Evolutionary conservation across 2,888 invertebrate genomes (phyloP).

Genomic region (Andrena minutula): DNA sequence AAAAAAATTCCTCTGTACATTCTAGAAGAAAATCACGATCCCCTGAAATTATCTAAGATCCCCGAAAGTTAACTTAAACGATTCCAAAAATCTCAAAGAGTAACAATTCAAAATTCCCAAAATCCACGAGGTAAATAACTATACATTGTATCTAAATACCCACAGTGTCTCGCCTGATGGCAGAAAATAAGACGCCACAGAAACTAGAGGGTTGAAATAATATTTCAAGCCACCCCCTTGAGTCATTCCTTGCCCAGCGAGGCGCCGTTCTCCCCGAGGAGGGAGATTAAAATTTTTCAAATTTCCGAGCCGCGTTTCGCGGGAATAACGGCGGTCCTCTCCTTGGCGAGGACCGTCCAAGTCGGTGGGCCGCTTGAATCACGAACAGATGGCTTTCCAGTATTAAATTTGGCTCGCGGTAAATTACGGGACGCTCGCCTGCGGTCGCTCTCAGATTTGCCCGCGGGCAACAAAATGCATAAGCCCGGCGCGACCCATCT

Average conservation of each 20-base stretch:
- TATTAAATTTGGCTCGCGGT: constrained; percentile 69
- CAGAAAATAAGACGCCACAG: neutral
- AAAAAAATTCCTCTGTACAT: neutral
- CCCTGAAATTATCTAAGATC: too few relatives aligned
- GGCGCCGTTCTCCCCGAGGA: neutral
- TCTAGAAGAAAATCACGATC: too few relatives aligned
- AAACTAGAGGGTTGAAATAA: neutral
- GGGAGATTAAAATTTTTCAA: constrained; percentile 56
- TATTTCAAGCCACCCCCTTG: neutral
- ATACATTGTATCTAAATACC: too few relatives aligned
- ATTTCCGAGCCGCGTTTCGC: constrained; percentile 26
- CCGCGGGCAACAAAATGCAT: constrained; percentile 60
- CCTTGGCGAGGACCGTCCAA: constrained; percentile 11
- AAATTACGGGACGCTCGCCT: constrained; percentile 63
- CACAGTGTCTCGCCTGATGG: too few relatives aligned
- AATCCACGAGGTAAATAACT: neutral
- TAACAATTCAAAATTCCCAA: too few relatives aligned
- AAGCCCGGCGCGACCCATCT: constrained; percentile 58
- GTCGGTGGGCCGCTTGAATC: constrained; percentile 47
- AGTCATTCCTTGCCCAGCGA: neutral
- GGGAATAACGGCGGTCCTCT: constrained; percentile 27
- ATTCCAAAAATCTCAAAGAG: neutral
- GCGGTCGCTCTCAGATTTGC: constrained; percentile 35
- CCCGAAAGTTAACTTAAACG: neutral
- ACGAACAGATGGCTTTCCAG: constrained; percentile 66